Percentiles rank a stretch among this genome's conserved stretches.
These are phyloP conservation scores for Neoaliturus tenellus DNA, from an alignment of 2,888 invertebrate species.

Conservation along the genomic window DNA sequence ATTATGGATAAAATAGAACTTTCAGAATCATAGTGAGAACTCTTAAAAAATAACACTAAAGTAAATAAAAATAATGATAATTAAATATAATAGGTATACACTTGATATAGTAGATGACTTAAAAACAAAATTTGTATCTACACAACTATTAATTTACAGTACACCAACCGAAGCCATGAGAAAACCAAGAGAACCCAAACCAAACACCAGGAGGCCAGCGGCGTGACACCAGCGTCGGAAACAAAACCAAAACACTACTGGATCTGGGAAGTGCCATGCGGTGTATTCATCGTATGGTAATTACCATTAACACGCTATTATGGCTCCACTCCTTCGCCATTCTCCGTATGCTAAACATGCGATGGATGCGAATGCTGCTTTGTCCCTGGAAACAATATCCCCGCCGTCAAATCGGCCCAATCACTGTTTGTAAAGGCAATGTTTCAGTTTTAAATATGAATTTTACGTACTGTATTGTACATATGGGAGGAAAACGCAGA, in stretches of 20 bases:
- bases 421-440: too few relatives aligned
- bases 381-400: background rate
- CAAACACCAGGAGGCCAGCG: background rate
- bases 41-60: too few relatives aligned
- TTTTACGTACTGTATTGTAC: too few relatives aligned
- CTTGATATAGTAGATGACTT: too few relatives aligned
- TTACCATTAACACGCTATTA: constrained; percentile 11
- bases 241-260: constrained; percentile 3
- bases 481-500: too few relatives aligned
- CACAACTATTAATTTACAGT: too few relatives aligned
- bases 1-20: too few relatives aligned
- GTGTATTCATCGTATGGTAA: constrained; percentile 12
- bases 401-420: background rate
- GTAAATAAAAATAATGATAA: too few relatives aligned
- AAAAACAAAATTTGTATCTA: too few relatives aligned
- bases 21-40: too few relatives aligned
- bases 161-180: background rate
- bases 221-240: background rate
- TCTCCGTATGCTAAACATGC: background rate
- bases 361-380: background rate
- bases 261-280: background rate
- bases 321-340: constrained; percentile 3
- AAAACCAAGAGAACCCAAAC: background rate
- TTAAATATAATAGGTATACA: too few relatives aligned
- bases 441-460: too few relatives aligned